Evolutionary conservation across 2,888 invertebrate genomes (phyloP).

Genomic region (Drosophila mayaguana): DNA sequence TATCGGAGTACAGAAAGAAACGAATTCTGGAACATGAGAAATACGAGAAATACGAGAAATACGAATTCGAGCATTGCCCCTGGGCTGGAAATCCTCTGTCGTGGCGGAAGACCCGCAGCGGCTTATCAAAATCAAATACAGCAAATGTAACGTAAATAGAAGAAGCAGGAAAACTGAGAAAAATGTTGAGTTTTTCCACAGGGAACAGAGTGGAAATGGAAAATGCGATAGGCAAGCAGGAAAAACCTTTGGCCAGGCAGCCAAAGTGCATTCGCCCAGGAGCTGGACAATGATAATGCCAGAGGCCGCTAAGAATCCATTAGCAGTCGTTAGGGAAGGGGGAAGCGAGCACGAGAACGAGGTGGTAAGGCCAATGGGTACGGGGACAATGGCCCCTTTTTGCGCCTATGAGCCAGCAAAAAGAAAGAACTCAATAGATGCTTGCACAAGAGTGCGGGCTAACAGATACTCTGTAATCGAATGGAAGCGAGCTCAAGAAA

Average conservation of each 20-base stretch:
- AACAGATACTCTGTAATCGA: neutral
- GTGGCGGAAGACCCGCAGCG: constrained; percentile 71
- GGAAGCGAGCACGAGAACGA: neutral
- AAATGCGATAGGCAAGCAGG: constrained; percentile 46
- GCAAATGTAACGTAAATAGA: constrained; percentile 36
- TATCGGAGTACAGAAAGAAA: constrained; percentile 37
- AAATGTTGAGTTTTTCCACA: constrained; percentile 30
- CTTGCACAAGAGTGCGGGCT: neutral
- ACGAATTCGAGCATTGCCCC: constrained; percentile 21
- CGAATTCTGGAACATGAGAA: constrained; percentile 21
- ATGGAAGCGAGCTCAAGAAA: neutral
- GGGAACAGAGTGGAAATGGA: constrained; percentile 3
- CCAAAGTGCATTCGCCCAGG: constrained; percentile 76
- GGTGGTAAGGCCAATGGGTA: constrained; percentile 19
- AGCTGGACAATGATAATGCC: constrained; percentile 66
- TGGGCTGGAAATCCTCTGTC: constrained; percentile 66
- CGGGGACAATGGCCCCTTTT: constrained; percentile 60
- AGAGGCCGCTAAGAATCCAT: constrained; percentile 63
- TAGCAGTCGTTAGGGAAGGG: constrained; percentile 49
- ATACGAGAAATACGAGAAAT: constrained; percentile 3
- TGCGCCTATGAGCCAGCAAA: constrained; percentile 29
- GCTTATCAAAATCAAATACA: constrained; percentile 63
- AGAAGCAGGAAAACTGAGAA: constrained; percentile 30
- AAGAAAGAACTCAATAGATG: neutral
- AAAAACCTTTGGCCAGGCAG: constrained; percentile 64